Evolutionary conservation across 2,888 invertebrate genomes (phyloP).

Genomic region (Bellardia bayeri): DNA sequence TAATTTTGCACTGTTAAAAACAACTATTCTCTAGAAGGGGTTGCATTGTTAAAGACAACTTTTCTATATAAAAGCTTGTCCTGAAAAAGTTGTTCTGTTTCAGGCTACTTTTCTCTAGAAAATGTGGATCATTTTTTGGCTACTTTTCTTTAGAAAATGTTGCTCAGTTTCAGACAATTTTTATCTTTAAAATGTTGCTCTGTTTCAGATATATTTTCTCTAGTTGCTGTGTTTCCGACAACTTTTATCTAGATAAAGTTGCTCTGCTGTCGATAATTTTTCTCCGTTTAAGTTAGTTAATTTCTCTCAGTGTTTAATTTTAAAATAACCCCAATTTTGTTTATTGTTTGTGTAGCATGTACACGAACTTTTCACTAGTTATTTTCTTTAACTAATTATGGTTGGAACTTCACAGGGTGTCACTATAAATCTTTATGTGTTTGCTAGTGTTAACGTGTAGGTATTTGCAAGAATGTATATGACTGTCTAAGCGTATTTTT

Average conservation of each 20-base stretch:
- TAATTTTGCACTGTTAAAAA: too few species aligned
- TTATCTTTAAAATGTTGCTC: not conserved
- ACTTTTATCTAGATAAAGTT: not conserved
- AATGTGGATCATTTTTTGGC: not conserved
- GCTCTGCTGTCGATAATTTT: not conserved
- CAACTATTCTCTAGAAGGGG: not conserved
- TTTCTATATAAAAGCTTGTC: not conserved
- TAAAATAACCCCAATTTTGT: conserved; percentile 17
- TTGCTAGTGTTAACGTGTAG: conserved; percentile 46
- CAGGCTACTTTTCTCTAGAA: not conserved
- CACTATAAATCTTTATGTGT: conserved; percentile 27
- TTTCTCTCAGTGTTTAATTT: conserved; percentile 4
- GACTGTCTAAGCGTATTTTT: conserved; percentile 16
- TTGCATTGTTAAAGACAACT: too few species aligned
- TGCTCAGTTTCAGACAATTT: not conserved
- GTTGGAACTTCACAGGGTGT: conserved; percentile 48
- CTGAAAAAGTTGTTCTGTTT: not conserved
- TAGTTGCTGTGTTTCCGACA: not conserved
- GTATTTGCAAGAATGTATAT: conserved; percentile 20
- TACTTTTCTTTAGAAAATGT: not conserved
- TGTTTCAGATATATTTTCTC: not conserved
- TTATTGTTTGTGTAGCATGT: conserved; percentile 24
- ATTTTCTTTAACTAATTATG: conserved; percentile 54
- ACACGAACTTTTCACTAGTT: conserved; percentile 2
- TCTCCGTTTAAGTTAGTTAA: not conserved